phyloP scores from a whole-genome alignment of 2,113 vertebrate species.

The Recurvirostra avosetta region DNA sequence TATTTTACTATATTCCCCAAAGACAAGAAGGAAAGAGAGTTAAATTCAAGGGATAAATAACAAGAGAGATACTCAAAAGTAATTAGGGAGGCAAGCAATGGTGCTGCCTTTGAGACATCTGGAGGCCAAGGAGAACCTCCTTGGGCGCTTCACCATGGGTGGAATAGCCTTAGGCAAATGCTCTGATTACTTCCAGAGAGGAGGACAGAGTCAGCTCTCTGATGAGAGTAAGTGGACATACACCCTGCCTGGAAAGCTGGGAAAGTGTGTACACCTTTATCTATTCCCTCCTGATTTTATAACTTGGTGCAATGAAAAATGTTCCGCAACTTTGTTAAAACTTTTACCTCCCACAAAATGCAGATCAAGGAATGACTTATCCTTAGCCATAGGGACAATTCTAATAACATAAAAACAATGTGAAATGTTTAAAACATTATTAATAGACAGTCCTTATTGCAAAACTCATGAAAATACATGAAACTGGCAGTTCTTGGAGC shows the following conservation, averaged over 20 bases:
- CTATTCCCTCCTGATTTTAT: neutral
- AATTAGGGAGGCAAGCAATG: neutral
- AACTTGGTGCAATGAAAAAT: neutral
- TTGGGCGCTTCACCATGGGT: neutral
- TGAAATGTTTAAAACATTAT: neutral
- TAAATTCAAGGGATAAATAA: neutral
- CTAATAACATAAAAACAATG: neutral
- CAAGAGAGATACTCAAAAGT: neutral
- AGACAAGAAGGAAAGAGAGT: neutral
- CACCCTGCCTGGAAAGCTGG: neutral
- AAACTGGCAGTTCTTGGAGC: neutral
- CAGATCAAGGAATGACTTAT: neutral
- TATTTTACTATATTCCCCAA: neutral
- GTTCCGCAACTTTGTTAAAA: neutral
- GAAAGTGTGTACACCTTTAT: neutral
- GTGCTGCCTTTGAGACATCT: neutral
- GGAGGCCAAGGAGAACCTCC: neutral
- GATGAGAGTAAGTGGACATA: neutral
- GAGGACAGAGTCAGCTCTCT: neutral
- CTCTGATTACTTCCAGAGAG: neutral
- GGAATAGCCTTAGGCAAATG: neutral
- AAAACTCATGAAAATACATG: neutral
- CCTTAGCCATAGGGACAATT: neutral
- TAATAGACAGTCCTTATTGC: neutral
- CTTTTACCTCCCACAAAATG: neutral